Evolutionary conservation across 2,113 vertebrate genomes (phyloP).

Genomic region (Otolemur garnettii): DNA sequence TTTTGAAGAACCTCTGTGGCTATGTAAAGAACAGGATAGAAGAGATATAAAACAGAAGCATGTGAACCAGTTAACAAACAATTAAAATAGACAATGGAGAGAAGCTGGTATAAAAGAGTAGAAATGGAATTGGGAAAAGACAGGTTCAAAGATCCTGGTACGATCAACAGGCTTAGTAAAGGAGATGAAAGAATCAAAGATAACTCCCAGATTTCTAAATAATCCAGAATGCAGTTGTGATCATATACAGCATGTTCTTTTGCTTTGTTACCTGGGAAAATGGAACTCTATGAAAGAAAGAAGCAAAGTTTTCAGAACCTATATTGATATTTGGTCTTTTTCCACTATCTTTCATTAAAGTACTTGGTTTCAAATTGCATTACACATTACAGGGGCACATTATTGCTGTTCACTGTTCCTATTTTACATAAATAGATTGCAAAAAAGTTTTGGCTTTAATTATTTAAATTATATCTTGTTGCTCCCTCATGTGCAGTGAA

Average conservation of each 20-base stretch:
- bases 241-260: background rate
- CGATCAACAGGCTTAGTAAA: background rate
- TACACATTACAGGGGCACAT: background rate
- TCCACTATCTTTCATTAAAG: conserved; percentile 6
- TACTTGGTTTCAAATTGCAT: conserved; percentile 34
- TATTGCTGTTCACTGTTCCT: background rate
- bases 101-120: background rate
- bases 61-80: background rate
- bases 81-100: background rate
- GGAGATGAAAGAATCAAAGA: background rate
- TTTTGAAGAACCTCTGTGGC: conserved; percentile 3
- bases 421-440: conserved; percentile 42
- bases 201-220: background rate
- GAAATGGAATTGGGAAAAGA: background rate
- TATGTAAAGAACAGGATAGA: background rate
- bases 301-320: background rate
- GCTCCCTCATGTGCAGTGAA: conserved; percentile 47
- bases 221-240: background rate
- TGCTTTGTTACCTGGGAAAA: background rate
- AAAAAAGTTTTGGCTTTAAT: conserved; percentile 38
- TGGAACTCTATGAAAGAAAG: background rate
- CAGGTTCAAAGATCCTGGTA: background rate
- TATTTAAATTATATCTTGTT: conserved; percentile 60
- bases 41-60: background rate
- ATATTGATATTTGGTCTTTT: background rate